Base-by-base conservation (phyloP, 2,797 vertebrate species). In the Dicrostonyx torquatus region DNA sequence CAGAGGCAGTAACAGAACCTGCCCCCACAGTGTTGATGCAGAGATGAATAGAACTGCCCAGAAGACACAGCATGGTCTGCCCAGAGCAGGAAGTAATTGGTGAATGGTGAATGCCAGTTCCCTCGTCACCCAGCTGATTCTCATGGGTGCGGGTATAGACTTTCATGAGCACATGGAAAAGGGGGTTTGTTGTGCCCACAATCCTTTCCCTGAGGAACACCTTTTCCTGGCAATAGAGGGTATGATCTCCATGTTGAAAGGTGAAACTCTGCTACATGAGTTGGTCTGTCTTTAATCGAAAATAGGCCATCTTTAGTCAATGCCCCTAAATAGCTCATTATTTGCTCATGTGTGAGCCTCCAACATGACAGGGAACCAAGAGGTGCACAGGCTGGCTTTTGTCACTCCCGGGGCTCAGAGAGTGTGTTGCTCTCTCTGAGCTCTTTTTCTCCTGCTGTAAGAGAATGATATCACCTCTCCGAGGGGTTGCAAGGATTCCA, bases 251-350 rank as follows among this genome's bases (percentile, higher is more conserved):
- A 70, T 6, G 79, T 45, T 75, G 13, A 62, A 82, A 94, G 83
- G 58, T 55, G 26, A 87, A 94, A 93, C 83, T 90, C 70, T 90
- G 62, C 78, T 66, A 45, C 55, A 7, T 6, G 3, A 29, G 26
- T 75, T 40, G 55, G 50, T 94, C 24, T 24, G 78, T 85, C 91
- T 37, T 45, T 40, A 92, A 86, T 40, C 31, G 20, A 90, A 94
- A 89, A 90, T 12, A 29, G 53, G 50, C 58, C 43, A 62, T 55
- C 68, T 90, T 87, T 77, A 18, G 40, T 73, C 85, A 87, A 66
- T 88, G 48, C 8, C 37, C 70, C 93, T 92, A 77, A 78, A 58
- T 53, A 18, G 84, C 79, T 83, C 29, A 45, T 70, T 77, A 68
- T 58, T 77, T 85, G 50, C 37, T 91, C 43, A 55, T 43, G 4